Percentiles rank a stretch among this genome's conserved stretches.
These are phyloP conservation scores for Cetoscarus ocellatus DNA, from an alignment of 2,797 vertebrate species.

Conservation along the genomic window DNA sequence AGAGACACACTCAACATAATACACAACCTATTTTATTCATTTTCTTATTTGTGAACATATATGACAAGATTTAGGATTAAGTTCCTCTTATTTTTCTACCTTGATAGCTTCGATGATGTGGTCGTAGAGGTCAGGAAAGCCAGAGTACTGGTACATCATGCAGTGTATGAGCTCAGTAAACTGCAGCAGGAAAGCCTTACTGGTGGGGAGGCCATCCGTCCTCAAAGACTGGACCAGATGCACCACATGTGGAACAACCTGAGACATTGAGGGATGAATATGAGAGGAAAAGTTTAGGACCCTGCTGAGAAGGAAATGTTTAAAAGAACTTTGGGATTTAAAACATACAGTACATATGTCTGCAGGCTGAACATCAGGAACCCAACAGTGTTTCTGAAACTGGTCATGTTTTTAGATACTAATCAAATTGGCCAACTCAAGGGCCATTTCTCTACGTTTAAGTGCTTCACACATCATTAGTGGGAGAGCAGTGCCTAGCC, in stretches of 20 bases:
- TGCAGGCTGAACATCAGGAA: conserved; percentile 27
- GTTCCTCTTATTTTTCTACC: conserved; percentile 80
- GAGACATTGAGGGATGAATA: conserved; percentile 22
- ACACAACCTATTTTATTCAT: too few species aligned
- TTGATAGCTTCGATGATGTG: conserved; percentile 95
- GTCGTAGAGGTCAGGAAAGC: conserved; percentile 98
- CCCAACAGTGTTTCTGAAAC: conserved; percentile 41
- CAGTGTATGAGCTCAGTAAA: conserved; percentile 95
- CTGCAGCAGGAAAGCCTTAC: conserved; percentile 92
- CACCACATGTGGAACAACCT: conserved; percentile 95
- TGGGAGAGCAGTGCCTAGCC: conserved; percentile 24
- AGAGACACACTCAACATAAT: neutral
- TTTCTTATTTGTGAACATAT: too few species aligned
- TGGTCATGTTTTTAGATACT: conserved; percentile 56
- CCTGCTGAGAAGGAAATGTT: neutral
- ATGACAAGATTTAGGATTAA: too few species aligned
- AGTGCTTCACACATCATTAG: conserved; percentile 69
- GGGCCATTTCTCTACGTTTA: conserved; percentile 58
- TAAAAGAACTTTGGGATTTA: conserved; percentile 9
- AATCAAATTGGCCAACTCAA: conserved; percentile 59
- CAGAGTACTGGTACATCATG: conserved; percentile 99
- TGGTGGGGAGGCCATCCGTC: conserved; percentile 90
- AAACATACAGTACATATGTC: conserved; percentile 29
- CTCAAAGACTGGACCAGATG: conserved; percentile 90
- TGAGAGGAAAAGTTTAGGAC: conserved; percentile 22